Percentiles rank a stretch among this genome's conserved stretches.
phyloP scores from a whole-genome alignment of 2,797 vertebrate species.

The Enteromius mattozi region DNA sequence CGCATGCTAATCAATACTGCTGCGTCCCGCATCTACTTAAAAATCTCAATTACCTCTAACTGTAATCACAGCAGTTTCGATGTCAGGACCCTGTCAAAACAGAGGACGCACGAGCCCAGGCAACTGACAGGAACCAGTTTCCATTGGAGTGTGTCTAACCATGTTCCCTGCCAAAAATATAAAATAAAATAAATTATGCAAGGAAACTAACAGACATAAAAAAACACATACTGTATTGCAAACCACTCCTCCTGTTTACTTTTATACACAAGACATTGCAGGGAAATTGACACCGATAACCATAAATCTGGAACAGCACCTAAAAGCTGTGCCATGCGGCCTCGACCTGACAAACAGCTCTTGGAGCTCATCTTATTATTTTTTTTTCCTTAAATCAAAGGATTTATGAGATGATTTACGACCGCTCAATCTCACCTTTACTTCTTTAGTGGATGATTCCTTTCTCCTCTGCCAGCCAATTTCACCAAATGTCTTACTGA shows the following conservation, averaged over 20 bases:
- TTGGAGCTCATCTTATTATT: conserved; percentile 60
- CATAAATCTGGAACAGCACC: conserved; percentile 63
- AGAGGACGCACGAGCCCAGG: conserved; percentile 16
- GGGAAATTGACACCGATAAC: conserved; percentile 65
- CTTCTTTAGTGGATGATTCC: conserved; percentile 55
- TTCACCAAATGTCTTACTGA: conserved; percentile 46
- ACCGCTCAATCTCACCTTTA: conserved; percentile 54
- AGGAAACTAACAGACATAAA: not conserved
- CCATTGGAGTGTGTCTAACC: conserved; percentile 50
- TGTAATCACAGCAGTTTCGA: conserved; percentile 61
- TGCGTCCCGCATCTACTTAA: conserved; percentile 51
- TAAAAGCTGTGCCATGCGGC: conserved; percentile 72
- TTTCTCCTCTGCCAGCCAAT: conserved; percentile 48
- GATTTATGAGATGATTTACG: conserved; percentile 72
- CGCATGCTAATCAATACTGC: conserved; percentile 62
- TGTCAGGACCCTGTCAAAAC: conserved; percentile 50
- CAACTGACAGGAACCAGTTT: not conserved
- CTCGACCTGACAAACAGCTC: conserved; percentile 49
- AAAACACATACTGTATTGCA: not conserved
- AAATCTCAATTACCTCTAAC: conserved; percentile 65
- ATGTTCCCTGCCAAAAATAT: conserved; percentile 1
- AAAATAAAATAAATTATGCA: conserved; percentile 5
- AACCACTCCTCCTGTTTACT: conserved; percentile 14
- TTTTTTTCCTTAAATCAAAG: conserved; percentile 61
- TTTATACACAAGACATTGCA: conserved; percentile 41